phyloP scores from a whole-genome alignment of 2,113 vertebrate species.

The Mastomys natalensis region DNA sequence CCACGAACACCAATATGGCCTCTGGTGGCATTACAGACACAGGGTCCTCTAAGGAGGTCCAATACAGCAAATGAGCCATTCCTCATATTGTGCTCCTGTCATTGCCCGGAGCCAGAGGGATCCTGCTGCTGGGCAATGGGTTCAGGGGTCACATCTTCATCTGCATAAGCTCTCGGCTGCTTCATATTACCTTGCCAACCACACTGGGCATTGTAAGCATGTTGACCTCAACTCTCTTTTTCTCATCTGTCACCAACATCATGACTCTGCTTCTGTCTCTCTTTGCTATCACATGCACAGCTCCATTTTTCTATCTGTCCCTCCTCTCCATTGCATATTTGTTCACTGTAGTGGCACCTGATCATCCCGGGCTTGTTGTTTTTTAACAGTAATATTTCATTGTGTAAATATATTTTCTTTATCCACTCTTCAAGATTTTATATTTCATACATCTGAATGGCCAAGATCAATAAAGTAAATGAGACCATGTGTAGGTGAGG shows the following conservation, averaged over 20 bases:
- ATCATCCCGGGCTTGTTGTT: not conserved
- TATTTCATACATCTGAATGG: not conserved
- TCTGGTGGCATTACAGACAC: not conserved
- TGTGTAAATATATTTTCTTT: not conserved
- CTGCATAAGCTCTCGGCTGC: not conserved
- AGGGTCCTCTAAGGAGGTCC: not conserved
- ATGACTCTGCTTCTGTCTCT: not conserved
- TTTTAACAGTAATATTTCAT: not conserved
- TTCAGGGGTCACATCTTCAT: not conserved
- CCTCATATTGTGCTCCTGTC: not conserved
- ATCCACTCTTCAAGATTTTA: not conserved
- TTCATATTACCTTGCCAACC: not conserved
- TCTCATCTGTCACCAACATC: not conserved
- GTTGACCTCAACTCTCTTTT: not conserved
- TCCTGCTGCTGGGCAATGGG: not conserved
- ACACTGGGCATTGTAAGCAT: not conserved
- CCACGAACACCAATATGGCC: not conserved
- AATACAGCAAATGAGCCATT: not conserved
- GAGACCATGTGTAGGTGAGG: not conserved
- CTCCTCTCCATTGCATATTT: not conserved
- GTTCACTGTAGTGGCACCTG: not conserved
- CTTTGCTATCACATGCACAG: not conserved
- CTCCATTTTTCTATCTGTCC: not conserved
- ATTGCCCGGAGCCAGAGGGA: not conserved
- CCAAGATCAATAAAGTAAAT: not conserved